Conservation (phyloP, 2,113 vertebrate species). For the Prochilodus magdalenae region DNA sequence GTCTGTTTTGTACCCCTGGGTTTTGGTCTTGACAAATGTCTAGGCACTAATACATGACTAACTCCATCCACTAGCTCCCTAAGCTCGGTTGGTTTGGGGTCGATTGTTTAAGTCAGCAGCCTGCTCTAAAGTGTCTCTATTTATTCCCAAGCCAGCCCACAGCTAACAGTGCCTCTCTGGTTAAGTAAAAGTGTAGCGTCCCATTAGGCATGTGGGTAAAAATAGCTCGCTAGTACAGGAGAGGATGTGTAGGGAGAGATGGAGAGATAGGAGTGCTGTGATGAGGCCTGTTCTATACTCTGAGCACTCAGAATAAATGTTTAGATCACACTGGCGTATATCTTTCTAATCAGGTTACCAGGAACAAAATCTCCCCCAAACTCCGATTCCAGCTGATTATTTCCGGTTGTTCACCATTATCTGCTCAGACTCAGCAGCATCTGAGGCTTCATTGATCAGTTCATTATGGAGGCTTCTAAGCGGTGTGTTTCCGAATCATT, state of each 20-base stretch:
- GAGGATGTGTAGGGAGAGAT: conserved; percentile 41
- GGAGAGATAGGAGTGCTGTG: conserved; percentile 1
- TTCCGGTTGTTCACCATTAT: not conserved
- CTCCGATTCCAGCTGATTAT: conserved; percentile 4
- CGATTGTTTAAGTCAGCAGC: conserved; percentile 13
- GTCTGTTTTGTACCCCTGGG: not conserved
- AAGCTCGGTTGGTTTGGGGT: not conserved
- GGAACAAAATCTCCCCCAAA: not conserved
- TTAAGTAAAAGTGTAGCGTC: conserved; percentile 49
- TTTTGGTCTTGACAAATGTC: not conserved
- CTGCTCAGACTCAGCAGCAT: not conserved
- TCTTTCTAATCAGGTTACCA: conserved; percentile 21
- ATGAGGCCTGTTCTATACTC: conserved; percentile 23
- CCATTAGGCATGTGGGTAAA: conserved; percentile 50
- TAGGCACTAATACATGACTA: not conserved
- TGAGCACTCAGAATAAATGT: conserved; percentile 13
- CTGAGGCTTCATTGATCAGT: not conserved
- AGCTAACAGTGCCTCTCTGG: conserved; percentile 43
- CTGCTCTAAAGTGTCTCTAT: conserved; percentile 24
- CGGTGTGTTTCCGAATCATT: not conserved
- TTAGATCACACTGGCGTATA: conserved; percentile 27
- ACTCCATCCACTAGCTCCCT: not conserved
- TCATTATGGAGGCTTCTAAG: not conserved
- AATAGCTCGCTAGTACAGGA: conserved; percentile 44
- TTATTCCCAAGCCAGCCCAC: conserved; percentile 31